These are phyloP conservation scores for Tipula unca DNA, from an alignment of 2,888 invertebrate genomes.

Conservation along the genomic window DNA sequence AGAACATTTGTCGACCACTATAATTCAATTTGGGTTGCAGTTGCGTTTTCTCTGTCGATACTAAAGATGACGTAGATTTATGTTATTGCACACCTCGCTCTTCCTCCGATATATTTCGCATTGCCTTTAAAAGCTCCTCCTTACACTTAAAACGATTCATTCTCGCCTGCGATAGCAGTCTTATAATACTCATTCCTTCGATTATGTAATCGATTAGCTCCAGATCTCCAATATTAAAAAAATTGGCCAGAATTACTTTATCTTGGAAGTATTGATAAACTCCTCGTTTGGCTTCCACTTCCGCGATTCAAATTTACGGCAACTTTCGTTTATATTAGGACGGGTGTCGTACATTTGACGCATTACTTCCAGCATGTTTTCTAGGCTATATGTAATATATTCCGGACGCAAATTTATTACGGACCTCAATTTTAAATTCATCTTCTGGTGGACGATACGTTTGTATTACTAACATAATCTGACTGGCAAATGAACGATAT, in stretches of 20 bases:
- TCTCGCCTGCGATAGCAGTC: neutral
- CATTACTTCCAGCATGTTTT: neutral
- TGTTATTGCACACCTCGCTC: no score
- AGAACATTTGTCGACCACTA: no score
- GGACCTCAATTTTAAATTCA: neutral
- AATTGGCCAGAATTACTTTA: neutral
- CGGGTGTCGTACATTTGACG: neutral
- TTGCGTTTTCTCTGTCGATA: no score
- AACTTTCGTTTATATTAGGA: neutral
- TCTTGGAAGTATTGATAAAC: neutral
- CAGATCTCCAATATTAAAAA: neutral
- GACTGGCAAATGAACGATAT: no score
- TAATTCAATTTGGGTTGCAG: no score
- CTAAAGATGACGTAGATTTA: no score
- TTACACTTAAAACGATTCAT: neutral
- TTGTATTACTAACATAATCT: neutral
- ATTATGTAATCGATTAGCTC: neutral
- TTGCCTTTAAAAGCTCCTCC: neutral
- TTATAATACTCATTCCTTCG: neutral
- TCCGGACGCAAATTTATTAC: neutral
- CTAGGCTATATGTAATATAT: neutral
- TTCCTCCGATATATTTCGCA: neutral
- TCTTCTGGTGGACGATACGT: neutral
- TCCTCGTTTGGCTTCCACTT: neutral
- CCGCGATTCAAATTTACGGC: neutral